Conservation (phyloP, 2,797 vertebrate genomes). For the Semaprochilodus insignis region DNA sequence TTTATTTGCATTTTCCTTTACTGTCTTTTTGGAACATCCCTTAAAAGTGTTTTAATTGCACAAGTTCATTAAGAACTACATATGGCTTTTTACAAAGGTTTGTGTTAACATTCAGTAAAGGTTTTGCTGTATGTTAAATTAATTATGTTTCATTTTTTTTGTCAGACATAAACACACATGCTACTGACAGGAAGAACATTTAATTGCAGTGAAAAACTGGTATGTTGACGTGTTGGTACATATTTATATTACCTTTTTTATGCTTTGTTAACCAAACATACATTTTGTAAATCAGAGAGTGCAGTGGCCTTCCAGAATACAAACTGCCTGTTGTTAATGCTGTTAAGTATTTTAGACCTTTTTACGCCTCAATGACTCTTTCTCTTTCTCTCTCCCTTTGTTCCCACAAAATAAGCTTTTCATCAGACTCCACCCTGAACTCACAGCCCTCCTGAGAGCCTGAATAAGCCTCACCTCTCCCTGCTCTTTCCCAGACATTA, state of each 20-base stretch:
- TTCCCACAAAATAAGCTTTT: slow-evolving; percentile 29
- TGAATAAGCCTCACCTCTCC: slow-evolving; percentile 20
- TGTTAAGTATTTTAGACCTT: not conserved
- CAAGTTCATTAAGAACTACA: too few species aligned
- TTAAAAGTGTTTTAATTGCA: too few species aligned
- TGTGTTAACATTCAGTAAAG: too few species aligned
- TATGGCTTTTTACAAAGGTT: too few species aligned
- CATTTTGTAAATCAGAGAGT: too few species aligned
- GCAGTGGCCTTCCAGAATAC: not conserved
- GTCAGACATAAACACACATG: not conserved
- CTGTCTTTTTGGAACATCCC: too few species aligned
- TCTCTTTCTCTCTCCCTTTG: not conserved
- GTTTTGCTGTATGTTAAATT: not conserved
- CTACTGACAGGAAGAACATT: not conserved
- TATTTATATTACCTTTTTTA: too few species aligned
- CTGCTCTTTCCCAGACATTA: slow-evolving; percentile 28
- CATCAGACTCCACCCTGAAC: slow-evolving; percentile 37
- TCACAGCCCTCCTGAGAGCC: slow-evolving; percentile 43
- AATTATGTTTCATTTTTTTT: too few species aligned
- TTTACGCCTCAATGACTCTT: slow-evolving; percentile 2
- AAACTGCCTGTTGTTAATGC: not conserved
- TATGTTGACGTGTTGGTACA: too few species aligned
- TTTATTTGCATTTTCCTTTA: too few species aligned
- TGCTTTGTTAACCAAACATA: not conserved
- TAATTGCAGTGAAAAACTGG: not conserved